These are phyloP conservation scores for Acanthis flammea DNA, from an alignment of 2,797 vertebrate genomes.

Conservation along the genomic window DNA sequence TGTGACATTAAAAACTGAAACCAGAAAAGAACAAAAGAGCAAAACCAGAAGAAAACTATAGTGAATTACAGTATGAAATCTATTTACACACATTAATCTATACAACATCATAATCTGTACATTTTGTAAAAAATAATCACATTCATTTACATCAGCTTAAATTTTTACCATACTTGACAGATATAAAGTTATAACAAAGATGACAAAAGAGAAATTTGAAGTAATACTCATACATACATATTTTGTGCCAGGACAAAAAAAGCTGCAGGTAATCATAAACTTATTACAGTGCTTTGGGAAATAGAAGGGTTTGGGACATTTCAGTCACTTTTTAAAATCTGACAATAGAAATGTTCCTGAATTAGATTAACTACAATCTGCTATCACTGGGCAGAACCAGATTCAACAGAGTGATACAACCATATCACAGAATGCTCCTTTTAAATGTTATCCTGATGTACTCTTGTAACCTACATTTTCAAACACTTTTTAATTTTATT, in stretches of 20 bases:
- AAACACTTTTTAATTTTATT: neutral
- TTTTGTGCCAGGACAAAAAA: neutral
- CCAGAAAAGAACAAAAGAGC: neutral
- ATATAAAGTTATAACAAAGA: neutral
- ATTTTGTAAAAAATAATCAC: conserved; percentile 57
- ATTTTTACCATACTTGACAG: conserved; percentile 11
- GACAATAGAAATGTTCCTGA: neutral
- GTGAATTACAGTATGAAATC: conserved; percentile 36
- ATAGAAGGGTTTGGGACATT: neutral
- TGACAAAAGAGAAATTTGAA: neutral
- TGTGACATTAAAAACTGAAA: conserved; percentile 19
- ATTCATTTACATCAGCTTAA: conserved; percentile 50
- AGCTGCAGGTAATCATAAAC: neutral
- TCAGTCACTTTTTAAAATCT: neutral
- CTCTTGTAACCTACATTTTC: neutral
- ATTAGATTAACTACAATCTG: neutral
- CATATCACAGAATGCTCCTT: neutral
- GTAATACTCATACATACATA: neutral
- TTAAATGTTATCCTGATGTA: neutral
- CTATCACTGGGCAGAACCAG: neutral
- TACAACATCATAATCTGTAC: conserved; percentile 57
- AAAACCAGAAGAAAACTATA: neutral
- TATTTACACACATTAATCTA: conserved; percentile 57
- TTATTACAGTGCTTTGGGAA: neutral
- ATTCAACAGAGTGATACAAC: neutral